Evolutionary conservation across 2,888 invertebrate species (phyloP), one percentile per base, ranked within the genome.

Genomic region (Leptodirus hochenwartii): DNA sequence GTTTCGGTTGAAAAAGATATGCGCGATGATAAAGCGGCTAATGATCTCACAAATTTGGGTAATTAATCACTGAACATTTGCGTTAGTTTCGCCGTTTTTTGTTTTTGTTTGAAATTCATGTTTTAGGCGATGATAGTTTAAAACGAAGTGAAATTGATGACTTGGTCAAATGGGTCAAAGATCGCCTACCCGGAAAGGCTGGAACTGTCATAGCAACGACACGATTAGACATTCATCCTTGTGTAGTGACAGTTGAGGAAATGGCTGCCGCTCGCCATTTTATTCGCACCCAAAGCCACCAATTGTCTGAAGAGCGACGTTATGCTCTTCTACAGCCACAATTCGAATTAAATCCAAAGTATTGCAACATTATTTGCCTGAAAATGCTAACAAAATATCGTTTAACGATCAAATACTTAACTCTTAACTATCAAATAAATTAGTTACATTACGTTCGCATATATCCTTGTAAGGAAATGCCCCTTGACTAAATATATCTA

Each of bases 191-290:
- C 2, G 79, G 79, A 2, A 84, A 82, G 59, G 85, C 87, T 2
- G 67, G 73, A 24, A 72, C 76, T 33, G 79, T 91, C 0, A 78
- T 79, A 50, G 73, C 78, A 2, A 95, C 93, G 1, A 71, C 69
- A 17, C 71, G 82, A 32, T 60, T 95, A 23, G 85, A 85, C 42
- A 66, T 70, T 2, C 88, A 96, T 59, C 95, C 96, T 0, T 95
- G 93, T 51, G 82, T 93, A 2, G 70, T 96, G 2, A 90, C 90
- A 1, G 90, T 95, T 0, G 84, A 82, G 41, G 93, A 96, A 58
- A 93, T 95, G 90, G 93, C 87, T 1, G 82, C 90, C 2, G 93
- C 95, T 0, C 63, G 96, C 25, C 93, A 95, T 55, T 93, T 95
- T 47, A 73, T 95, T 31, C 69, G 84, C 31, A 88, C 90, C 0